These are phyloP conservation scores for Ricordea florida DNA, from an alignment of 92 coral and sea anemone genomes.

Conservation along the genomic window DNA sequence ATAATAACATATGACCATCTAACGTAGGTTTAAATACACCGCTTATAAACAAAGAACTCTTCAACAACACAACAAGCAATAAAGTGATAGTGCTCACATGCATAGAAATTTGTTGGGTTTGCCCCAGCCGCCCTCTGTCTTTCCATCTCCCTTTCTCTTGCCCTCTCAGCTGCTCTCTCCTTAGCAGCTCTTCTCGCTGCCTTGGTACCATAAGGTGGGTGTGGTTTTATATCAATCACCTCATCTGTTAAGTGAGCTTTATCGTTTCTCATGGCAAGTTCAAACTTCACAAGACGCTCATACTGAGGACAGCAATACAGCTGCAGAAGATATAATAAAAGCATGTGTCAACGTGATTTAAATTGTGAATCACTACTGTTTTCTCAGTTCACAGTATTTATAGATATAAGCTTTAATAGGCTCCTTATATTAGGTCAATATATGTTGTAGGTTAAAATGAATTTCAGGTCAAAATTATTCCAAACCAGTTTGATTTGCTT, in stretches of 20 bases:
- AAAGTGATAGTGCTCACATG: constrained; percentile 67
- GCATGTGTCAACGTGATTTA: too few relatives aligned
- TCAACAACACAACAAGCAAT: background rate
- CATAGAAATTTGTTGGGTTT: constrained; percentile 89
- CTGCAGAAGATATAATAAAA: constrained; percentile 23
- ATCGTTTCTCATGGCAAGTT: constrained; percentile 78
- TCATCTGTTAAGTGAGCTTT: constrained; percentile 75
- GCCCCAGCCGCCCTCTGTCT: constrained; percentile 93
- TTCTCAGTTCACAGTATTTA: too few relatives aligned
- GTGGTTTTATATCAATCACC: constrained; percentile 94
- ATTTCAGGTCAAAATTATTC: too few relatives aligned
- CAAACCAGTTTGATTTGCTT: too few relatives aligned
- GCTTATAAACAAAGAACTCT: too few relatives aligned
- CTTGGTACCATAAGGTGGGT: constrained; percentile 97
- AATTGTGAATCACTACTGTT: too few relatives aligned
- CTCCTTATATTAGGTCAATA: too few relatives aligned
- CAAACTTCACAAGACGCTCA: constrained; percentile 76
- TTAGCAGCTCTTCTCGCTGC: constrained; percentile 98
- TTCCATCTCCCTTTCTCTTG: constrained; percentile 94
- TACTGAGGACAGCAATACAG: constrained; percentile 84
- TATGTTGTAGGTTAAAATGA: too few relatives aligned
- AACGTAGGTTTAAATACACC: too few relatives aligned
- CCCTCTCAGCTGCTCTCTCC: constrained; percentile 97
- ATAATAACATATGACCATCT: too few relatives aligned
- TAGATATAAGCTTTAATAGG: too few relatives aligned